phyloP scores from a whole-genome alignment of 2,888 invertebrate species.

The Labia minor region DNA sequence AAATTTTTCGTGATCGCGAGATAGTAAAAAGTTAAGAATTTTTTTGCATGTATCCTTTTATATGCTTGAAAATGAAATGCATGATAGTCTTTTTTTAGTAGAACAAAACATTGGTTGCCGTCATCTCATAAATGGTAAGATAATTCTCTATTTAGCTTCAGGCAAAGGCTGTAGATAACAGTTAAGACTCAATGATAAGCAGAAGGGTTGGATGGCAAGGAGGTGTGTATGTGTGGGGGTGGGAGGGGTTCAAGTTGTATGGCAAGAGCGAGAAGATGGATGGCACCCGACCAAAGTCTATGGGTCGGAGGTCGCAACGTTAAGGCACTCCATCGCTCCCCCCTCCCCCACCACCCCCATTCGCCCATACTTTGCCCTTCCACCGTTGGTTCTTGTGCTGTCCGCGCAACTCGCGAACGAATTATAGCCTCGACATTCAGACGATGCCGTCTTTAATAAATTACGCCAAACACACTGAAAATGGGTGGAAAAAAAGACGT shows the following conservation, averaged over 20 bases:
- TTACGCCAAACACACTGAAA: not conserved
- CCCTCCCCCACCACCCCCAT: not conserved
- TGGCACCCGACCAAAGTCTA: not conserved
- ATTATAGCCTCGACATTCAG: not conserved
- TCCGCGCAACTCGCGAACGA: constrained; percentile 7
- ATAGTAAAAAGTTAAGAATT: too few relatives aligned
- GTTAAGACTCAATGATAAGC: constrained; percentile 13
- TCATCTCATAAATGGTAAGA: constrained; percentile 7
- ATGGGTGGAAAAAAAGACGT: too few relatives aligned
- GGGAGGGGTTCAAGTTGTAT: not conserved
- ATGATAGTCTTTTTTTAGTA: not conserved
- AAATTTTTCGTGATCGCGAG: too few relatives aligned
- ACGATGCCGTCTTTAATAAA: not conserved
- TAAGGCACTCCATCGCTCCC: not conserved
- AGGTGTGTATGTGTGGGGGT: too few relatives aligned
- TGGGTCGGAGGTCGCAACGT: not conserved
- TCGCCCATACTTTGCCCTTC: not conserved
- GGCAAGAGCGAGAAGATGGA: not conserved
- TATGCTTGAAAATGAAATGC: not conserved
- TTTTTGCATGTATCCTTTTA: not conserved
- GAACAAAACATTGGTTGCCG: not conserved
- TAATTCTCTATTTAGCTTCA: constrained; percentile 13
- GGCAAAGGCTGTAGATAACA: constrained; percentile 8
- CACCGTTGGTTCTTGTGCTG: not conserved
- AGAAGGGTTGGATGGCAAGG: not conserved